phyloP scores from a whole-genome alignment of 2,888 invertebrate species.

The Hirtodrosophila cameraria region DNA sequence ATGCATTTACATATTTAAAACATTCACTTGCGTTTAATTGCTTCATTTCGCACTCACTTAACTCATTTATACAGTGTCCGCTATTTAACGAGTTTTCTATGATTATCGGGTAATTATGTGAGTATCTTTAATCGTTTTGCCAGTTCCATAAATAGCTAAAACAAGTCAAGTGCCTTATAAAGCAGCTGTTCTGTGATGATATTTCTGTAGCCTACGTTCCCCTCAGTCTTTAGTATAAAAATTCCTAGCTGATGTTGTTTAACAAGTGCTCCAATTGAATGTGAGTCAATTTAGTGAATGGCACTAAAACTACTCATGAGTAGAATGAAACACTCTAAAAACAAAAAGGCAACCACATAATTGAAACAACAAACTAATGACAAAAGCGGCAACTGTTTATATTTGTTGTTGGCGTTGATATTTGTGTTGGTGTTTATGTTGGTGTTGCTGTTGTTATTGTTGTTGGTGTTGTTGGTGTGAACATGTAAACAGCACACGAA shows the following conservation, averaged over 20 bases:
- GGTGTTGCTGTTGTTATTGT: slow-evolving; percentile 13
- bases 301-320: slow-evolving; percentile 15
- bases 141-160: slow-evolving; percentile 20
- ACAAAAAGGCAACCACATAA: slow-evolving; percentile 23
- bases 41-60: background rate
- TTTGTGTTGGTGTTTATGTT: slow-evolving; percentile 9
- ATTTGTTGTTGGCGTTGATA: too few relatives aligned
- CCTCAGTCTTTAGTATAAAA: too few relatives aligned
- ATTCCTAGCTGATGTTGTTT: slow-evolving; percentile 7
- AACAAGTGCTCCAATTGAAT: slow-evolving; percentile 35
- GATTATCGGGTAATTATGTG: background rate
- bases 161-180: slow-evolving; percentile 12
- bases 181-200: slow-evolving; percentile 19
- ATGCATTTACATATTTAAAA: too few relatives aligned
- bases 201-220: too few relatives aligned
- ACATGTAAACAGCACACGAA: slow-evolving; percentile 50
- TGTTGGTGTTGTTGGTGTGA: slow-evolving; percentile 30
- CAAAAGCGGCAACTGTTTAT: slow-evolving; percentile 34
- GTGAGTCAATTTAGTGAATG: slow-evolving; percentile 46
- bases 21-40: too few relatives aligned
- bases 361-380: slow-evolving; percentile 53
- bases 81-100: too few relatives aligned
- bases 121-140: slow-evolving; percentile 17
- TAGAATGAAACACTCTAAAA: slow-evolving; percentile 6
- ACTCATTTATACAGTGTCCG: too few relatives aligned